These are phyloP conservation scores for Enteromius unitaeniatus DNA, from an alignment of 2,797 vertebrate species.

Conservation along the genomic window DNA sequence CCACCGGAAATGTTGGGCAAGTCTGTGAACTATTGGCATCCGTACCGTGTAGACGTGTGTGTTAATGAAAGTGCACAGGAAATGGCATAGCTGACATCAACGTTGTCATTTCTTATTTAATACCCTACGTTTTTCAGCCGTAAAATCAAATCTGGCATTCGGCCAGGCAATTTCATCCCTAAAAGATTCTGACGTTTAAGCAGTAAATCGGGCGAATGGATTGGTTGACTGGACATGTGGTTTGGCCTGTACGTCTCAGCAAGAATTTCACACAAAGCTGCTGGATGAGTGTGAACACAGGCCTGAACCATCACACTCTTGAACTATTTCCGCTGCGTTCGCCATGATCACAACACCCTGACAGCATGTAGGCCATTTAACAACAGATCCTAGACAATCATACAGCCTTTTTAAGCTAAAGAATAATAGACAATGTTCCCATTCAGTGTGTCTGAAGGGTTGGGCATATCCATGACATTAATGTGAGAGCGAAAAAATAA, in stretches of 20 bases:
- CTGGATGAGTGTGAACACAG: slow-evolving; percentile 75
- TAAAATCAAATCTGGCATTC: not conserved
- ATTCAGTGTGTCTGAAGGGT: slow-evolving; percentile 14
- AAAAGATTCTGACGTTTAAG: slow-evolving; percentile 17
- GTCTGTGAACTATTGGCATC: slow-evolving; percentile 61
- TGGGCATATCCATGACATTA: not conserved
- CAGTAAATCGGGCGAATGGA: not conserved
- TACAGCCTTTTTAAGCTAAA: not conserved
- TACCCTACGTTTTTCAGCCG: not conserved
- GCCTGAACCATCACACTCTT: slow-evolving; percentile 75
- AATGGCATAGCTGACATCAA: not conserved
- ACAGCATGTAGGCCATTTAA: slow-evolving; percentile 15
- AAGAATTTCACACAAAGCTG: slow-evolving; percentile 80
- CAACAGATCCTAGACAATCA: not conserved
- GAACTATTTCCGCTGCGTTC: slow-evolving; percentile 64
- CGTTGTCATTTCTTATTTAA: slow-evolving; percentile 27
- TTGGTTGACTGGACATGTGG: slow-evolving; percentile 14
- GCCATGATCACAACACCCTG: slow-evolving; percentile 29
- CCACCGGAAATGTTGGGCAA: slow-evolving; percentile 65
- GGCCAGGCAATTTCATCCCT: not conserved
- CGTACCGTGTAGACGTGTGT: slow-evolving; percentile 66
- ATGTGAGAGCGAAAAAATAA: not conserved
- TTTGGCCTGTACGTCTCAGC: slow-evolving; percentile 59
- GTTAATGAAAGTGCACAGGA: slow-evolving; percentile 58
- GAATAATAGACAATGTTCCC: not conserved